These are phyloP conservation scores for Heteronetta atricapilla DNA, from an alignment of 2,113 vertebrate genomes.

Conservation along the genomic window DNA sequence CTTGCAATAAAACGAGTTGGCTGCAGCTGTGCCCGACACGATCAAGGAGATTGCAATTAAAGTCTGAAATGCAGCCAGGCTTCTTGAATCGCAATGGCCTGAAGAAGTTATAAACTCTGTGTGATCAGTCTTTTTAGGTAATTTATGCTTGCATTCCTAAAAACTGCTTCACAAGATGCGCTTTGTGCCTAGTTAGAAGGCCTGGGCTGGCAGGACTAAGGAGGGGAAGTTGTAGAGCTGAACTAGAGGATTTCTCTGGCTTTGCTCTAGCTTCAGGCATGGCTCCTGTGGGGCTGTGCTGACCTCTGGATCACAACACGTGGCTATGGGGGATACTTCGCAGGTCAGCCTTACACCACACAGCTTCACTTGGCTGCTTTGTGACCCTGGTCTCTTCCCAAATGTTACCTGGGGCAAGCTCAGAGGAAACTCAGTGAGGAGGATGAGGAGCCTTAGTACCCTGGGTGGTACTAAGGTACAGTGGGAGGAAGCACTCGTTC, in stretches of 20 bases:
- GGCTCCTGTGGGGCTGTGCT: not conserved
- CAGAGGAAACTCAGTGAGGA: not conserved
- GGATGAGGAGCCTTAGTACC: not conserved
- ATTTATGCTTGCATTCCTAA: conserved; percentile 29
- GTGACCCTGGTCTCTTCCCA: not conserved
- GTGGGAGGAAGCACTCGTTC: not conserved
- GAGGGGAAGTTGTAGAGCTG: not conserved
- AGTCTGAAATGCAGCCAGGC: conserved; percentile 12
- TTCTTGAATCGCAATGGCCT: conserved; percentile 34
- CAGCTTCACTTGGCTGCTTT: not conserved
- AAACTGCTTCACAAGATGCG: not conserved
- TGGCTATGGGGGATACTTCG: not conserved
- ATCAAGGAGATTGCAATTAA: not conserved
- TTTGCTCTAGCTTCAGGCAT: not conserved
- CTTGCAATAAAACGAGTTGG: not conserved
- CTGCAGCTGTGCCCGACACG: not conserved
- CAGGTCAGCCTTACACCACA: not conserved
- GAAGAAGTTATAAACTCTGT: not conserved
- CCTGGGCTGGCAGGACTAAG: not conserved
- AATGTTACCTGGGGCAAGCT: conserved; percentile 3
- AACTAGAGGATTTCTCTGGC: not conserved
- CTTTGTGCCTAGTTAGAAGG: not conserved
- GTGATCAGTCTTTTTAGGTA: not conserved
- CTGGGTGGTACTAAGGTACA: not conserved
- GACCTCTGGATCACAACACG: not conserved